phyloP scores from a whole-genome alignment of 2,113 vertebrate genomes.

The Oryzias javanicus region DNA sequence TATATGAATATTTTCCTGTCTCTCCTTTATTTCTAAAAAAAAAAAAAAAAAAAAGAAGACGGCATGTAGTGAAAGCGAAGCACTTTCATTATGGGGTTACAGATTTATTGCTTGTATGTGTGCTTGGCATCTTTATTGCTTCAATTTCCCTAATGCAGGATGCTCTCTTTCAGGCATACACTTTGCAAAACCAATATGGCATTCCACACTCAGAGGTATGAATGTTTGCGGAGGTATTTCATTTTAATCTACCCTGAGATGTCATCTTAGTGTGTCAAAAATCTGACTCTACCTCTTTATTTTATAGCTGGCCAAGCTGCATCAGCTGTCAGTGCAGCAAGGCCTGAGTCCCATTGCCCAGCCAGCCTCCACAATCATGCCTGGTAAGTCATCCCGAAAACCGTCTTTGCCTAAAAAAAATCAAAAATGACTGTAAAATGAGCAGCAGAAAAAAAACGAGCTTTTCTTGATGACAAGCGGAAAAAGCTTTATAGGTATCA shows the following conservation, averaged over 20 bases:
- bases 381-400: slow-evolving; percentile 75
- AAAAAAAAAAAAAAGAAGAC: slow-evolving; percentile 16
- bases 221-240: slow-evolving; percentile 9
- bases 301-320: slow-evolving; percentile 88
- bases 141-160: slow-evolving; percentile 59
- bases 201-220: slow-evolving; percentile 93
- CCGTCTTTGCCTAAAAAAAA: slow-evolving; percentile 18
- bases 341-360: slow-evolving; percentile 81
- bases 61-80: slow-evolving; percentile 28
- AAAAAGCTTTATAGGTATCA: slow-evolving; percentile 28
- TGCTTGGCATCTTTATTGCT: slow-evolving; percentile 47
- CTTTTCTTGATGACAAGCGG: slow-evolving; percentile 32
- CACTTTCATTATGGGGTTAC: slow-evolving; percentile 54
- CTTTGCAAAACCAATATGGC: slow-evolving; percentile 92
- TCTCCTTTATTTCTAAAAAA: slow-evolving; percentile 6
- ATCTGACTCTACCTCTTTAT: slow-evolving; percentile 32
- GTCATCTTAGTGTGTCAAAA: slow-evolving; percentile 8
- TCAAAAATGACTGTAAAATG: slow-evolving; percentile 11
- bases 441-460: slow-evolving; percentile 35
- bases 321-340: slow-evolving; percentile 92
- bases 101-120: slow-evolving; percentile 44
- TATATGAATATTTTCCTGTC: not conserved
- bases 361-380: slow-evolving; percentile 75
- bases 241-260: slow-evolving; percentile 5
- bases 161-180: slow-evolving; percentile 83